Evolutionary conservation across 2,797 vertebrate genomes (phyloP).

Genomic region (Clamator glandarius): DNA sequence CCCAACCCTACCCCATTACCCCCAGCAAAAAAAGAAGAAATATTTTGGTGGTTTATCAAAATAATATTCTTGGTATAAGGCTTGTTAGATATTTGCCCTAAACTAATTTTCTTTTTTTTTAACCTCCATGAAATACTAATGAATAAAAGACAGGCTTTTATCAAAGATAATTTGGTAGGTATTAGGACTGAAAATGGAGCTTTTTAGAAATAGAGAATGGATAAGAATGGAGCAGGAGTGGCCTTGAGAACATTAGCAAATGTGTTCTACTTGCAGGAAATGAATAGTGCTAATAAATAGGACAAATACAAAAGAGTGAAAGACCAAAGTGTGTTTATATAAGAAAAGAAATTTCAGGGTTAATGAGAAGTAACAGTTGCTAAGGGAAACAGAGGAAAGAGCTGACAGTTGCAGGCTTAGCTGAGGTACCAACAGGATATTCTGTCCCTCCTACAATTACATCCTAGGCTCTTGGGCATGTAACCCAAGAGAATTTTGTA

Average conservation of each 20-base stretch:
- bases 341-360: neutral
- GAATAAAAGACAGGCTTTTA: neutral
- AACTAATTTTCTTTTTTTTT: neutral
- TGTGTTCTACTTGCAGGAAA: neutral
- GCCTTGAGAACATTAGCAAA: neutral
- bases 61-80: neutral
- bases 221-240: neutral
- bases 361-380: neutral
- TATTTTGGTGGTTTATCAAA: neutral
- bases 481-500: neutral
- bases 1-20: no score
- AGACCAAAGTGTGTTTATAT: neutral
- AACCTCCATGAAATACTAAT: neutral
- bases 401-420: neutral
- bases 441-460: neutral
- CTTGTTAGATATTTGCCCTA: neutral
- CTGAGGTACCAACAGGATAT: neutral
- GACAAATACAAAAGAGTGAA: neutral
- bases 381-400: neutral
- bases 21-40: no score
- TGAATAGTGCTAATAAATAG: neutral
- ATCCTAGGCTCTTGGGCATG: neutral
- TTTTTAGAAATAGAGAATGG: neutral
- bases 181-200: neutral
- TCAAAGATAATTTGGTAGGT: neutral